Conservation (phyloP, 2,888 invertebrate genomes). For the Teleogryllus oceanicus region DNA sequence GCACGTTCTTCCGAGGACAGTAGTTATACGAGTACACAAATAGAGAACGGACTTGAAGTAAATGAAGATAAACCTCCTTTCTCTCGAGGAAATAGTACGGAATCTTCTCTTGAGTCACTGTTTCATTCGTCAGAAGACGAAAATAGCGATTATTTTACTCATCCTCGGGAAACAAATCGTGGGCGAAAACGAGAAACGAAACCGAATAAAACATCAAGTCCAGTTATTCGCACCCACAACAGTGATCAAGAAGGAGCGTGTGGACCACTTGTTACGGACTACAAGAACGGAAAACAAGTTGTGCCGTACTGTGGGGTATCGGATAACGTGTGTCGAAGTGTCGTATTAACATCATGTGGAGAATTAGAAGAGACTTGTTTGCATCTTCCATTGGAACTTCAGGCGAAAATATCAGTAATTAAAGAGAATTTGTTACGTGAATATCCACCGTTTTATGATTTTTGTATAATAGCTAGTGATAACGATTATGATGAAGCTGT, state of each 20-base stretch:
- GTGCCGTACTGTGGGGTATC: neutral
- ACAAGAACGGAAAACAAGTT: neutral
- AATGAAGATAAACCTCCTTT: neutral
- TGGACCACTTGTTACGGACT: too few species aligned
- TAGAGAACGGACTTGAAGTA: neutral
- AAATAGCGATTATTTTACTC: neutral
- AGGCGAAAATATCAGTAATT: neutral
- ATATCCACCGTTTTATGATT: constrained; percentile 30
- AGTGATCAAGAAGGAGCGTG: neutral
- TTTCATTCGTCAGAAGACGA: neutral
- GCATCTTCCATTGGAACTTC: neutral
- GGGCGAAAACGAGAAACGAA: neutral
- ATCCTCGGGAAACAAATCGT: neutral
- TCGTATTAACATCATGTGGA: neutral
- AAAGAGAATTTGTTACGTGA: neutral
- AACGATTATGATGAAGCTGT: constrained; percentile 27
- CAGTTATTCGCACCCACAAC: neutral
- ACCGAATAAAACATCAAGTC: neutral
- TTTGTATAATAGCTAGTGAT: constrained; percentile 32
- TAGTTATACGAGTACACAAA: neutral
- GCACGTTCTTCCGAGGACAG: too few species aligned
- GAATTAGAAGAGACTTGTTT: neutral
- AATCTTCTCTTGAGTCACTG: neutral
- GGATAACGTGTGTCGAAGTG: neutral
- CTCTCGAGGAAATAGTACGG: neutral